Evolutionary conservation across 2,113 vertebrate genomes (phyloP).

Genomic region (Pseudonaja textilis): DNA sequence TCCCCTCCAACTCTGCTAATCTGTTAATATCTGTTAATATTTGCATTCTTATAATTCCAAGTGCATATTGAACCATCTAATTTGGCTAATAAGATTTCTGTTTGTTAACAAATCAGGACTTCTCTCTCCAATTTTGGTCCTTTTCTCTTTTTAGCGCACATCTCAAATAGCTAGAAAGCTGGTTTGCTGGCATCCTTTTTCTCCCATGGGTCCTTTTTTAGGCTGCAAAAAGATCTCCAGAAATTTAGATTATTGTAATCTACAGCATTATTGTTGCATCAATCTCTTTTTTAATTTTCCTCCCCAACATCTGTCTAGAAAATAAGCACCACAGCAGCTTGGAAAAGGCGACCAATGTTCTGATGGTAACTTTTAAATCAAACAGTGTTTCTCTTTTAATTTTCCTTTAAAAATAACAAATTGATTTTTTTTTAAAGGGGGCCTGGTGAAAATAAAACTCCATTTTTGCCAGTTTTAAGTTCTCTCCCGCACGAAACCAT

Average conservation of each 20-base stretch:
- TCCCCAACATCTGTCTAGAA: background rate
- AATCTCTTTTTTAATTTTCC: background rate
- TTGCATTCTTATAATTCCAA: too few relatives aligned
- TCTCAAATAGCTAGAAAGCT: background rate
- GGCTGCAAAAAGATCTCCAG: background rate
- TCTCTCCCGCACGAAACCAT: background rate
- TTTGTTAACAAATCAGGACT: background rate
- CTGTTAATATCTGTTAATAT: too few relatives aligned
- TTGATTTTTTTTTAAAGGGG: background rate
- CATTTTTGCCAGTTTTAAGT: slow-evolving; percentile 23
- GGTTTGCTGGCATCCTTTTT: background rate
- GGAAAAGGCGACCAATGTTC: slow-evolving; percentile 43
- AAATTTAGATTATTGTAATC: background rate
- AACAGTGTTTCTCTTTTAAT: background rate
- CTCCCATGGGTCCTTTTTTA: too few relatives aligned
- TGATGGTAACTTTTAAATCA: background rate
- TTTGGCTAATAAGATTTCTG: background rate
- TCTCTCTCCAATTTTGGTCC: background rate
- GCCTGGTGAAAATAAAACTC: slow-evolving; percentile 32
- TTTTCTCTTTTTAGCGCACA: background rate
- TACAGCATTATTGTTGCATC: background rate
- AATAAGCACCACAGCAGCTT: background rate
- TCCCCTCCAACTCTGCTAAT: too few relatives aligned
- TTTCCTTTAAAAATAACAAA: background rate
- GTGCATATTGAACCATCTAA: background rate